Evolutionary conservation across 2,113 vertebrate genomes (phyloP).

Genomic region (Pseudorectes ferrugineus): DNA sequence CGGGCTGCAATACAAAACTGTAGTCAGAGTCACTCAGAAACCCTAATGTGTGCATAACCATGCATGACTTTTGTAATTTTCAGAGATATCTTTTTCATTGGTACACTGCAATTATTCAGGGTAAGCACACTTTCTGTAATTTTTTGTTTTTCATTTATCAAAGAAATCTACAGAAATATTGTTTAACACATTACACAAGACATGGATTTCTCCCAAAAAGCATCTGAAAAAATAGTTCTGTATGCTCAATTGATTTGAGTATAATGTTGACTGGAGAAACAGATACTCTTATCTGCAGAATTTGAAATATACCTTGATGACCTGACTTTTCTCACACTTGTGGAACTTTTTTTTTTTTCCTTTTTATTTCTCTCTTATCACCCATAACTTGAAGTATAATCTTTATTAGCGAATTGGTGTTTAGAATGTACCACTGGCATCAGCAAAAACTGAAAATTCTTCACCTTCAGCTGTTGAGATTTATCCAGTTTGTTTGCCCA

Average conservation of each 20-base stretch:
- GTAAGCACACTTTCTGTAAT: rapidly evolving
- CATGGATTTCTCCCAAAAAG: neutral
- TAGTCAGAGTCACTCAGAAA: neutral
- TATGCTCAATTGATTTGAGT: neutral
- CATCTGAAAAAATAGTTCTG: neutral
- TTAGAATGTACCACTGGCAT: neutral
- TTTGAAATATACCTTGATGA: slow-evolving; percentile 5
- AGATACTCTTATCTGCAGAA: neutral
- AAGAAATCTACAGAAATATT: neutral
- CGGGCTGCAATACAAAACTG: neutral
- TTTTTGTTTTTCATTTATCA: neutral
- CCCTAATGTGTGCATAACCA: neutral
- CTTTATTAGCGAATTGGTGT: neutral
- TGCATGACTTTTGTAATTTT: neutral
- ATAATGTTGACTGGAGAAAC: neutral
- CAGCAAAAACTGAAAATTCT: slow-evolving; percentile 1
- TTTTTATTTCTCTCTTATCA: slow-evolving; percentile 33
- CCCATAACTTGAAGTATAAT: neutral
- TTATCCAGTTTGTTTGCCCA: neutral
- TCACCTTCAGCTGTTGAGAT: neutral
- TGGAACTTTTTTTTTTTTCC: neutral
- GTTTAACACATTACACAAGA: neutral
- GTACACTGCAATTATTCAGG: neutral
- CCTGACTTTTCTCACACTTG: neutral
- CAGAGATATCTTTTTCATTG: neutral